Conservation (phyloP, 2,888 invertebrate genomes). For the Meliscaeva auricollis region DNA sequence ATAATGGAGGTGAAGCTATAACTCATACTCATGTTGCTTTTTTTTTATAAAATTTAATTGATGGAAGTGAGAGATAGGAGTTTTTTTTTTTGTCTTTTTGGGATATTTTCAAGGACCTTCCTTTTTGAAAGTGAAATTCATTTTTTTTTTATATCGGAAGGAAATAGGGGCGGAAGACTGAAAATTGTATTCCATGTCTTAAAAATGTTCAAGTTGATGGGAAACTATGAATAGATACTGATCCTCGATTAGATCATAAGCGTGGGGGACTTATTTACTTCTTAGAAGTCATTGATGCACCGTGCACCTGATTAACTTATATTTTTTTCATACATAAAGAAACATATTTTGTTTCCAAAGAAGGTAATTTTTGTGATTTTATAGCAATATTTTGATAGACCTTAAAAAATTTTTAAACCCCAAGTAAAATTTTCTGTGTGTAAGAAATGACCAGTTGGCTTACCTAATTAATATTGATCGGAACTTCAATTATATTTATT, state of each 20-base stretch:
- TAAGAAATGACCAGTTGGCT: too few species aligned
- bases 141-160: slow-evolving; percentile 20
- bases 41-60: slow-evolving; percentile 49
- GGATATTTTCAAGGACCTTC: slow-evolving; percentile 51
- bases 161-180: slow-evolving; percentile 69
- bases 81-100: slow-evolving; percentile 25
- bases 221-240: not conserved
- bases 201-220: not conserved
- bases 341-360: too few species aligned
- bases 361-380: too few species aligned
- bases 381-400: too few species aligned
- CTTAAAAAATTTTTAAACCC: too few species aligned
- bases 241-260: slow-evolving; percentile 22
- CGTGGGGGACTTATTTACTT: not conserved
- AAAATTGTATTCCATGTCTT: slow-evolving; percentile 32
- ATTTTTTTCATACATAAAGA: too few species aligned
- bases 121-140: slow-evolving; percentile 24
- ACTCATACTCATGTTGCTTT: slow-evolving; percentile 50
- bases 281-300: not conserved
- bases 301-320: not conserved
- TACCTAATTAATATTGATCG: too few species aligned
- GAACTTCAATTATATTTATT: too few species aligned
- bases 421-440: too few species aligned
- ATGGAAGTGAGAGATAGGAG: slow-evolving; percentile 49
- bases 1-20: slow-evolving; percentile 53